Evolutionary conservation across 2,888 invertebrate genomes (phyloP).

Genomic region (Willowsia nigromaculata): DNA sequence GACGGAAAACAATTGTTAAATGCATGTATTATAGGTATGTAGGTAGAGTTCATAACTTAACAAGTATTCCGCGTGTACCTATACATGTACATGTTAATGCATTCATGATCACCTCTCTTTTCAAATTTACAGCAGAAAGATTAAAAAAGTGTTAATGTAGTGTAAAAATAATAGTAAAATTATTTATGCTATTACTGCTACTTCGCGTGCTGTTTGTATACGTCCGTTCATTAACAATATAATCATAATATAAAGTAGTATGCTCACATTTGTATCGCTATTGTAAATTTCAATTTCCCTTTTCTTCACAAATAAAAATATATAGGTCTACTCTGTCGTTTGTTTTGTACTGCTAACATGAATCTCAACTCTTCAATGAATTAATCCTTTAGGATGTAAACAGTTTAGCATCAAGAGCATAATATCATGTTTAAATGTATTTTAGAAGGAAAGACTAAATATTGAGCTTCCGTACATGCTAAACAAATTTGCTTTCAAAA

Average conservation of each 20-base stretch:
- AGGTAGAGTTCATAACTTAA: background rate
- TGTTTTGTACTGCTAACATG: background rate
- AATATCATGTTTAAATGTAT: background rate
- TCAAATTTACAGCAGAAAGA: constrained; percentile 6
- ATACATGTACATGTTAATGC: background rate
- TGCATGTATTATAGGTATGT: background rate
- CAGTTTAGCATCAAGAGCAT: too few species aligned
- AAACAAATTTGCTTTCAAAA: background rate
- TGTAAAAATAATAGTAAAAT: constrained; percentile 3
- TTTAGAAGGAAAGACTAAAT: background rate
- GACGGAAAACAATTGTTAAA: background rate
- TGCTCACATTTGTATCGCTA: background rate
- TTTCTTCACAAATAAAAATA: constrained; percentile 7
- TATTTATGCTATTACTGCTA: background rate
- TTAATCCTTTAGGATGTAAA: background rate
- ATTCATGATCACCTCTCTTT: background rate
- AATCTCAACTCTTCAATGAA: background rate
- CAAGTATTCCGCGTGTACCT: background rate
- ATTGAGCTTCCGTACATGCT: background rate
- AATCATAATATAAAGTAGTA: background rate
- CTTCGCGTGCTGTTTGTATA: background rate
- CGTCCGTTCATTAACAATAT: background rate
- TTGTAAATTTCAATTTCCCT: constrained; percentile 22
- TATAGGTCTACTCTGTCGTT: background rate
- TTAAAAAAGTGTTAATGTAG: constrained; percentile 4